phyloP scores from a whole-genome alignment of 2,113 vertebrate species.

The Apodemus sylvaticus region DNA sequence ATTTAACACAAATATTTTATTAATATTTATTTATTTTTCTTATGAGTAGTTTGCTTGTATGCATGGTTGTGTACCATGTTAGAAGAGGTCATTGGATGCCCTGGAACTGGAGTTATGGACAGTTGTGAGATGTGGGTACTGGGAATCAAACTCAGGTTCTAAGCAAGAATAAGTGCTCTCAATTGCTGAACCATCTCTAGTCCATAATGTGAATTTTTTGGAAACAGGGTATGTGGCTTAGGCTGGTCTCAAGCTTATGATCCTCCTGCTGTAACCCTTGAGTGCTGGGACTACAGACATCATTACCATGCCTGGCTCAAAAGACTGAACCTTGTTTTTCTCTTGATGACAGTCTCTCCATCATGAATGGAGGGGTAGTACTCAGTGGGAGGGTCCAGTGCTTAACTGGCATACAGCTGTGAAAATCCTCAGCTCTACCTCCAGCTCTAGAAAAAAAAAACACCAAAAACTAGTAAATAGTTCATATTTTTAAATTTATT shows the following conservation, averaged over 20 bases:
- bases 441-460: neutral
- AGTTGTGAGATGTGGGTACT: neutral
- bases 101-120: neutral
- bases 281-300: neutral
- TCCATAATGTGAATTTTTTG: neutral
- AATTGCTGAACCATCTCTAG: neutral
- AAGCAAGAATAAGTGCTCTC: neutral
- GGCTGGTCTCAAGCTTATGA: neutral
- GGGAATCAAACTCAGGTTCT: neutral
- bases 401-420: neutral
- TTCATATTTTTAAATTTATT: neutral
- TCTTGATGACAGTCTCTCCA: neutral
- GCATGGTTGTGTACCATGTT: neutral
- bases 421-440: neutral
- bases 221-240: neutral
- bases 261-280: neutral
- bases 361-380: too few species aligned
- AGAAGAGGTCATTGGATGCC: neutral
- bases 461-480: neutral
- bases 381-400: neutral
- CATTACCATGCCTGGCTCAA: neutral
- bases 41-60: neutral
- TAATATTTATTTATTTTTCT: neutral
- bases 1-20: too few species aligned
- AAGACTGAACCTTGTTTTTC: neutral